A percentile compares a stretch with the other conserved stretches of the same genome.
phyloP scores from a whole-genome alignment of 1,140 invertebrate species.

The Drosophila asahinai region DNA sequence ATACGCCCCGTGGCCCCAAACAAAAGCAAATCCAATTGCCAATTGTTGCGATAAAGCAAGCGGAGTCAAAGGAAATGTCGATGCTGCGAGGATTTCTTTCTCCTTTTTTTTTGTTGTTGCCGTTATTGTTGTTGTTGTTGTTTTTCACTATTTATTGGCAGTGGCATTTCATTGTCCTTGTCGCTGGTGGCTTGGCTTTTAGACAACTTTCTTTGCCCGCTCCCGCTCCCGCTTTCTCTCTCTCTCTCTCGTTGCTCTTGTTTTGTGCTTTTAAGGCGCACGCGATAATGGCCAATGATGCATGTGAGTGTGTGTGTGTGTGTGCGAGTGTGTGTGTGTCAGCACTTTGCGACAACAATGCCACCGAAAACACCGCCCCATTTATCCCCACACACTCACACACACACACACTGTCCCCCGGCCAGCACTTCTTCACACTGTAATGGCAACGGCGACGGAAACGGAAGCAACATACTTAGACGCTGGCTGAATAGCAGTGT shows the following conservation, averaged over 20 bases:
- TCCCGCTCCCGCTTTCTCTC: not conserved
- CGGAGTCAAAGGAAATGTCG: conserved; percentile 51
- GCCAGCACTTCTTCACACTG: conserved; percentile 38
- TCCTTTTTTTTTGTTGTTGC: conserved; percentile 19
- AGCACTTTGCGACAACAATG: conserved; percentile 77
- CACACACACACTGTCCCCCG: conserved; percentile 13
- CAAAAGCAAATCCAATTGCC: conserved; percentile 64
- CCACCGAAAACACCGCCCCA: conserved; percentile 29
- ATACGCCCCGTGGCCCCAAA: conserved; percentile 55
- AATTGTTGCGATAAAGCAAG: conserved; percentile 60
- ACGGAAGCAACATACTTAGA: conserved; percentile 79
- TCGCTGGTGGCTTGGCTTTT: conserved; percentile 77
- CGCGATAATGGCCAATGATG: conserved; percentile 79
- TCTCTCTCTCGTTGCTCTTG: conserved; percentile 25
- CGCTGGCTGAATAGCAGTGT: conserved; percentile 34
- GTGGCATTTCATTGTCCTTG: conserved; percentile 71
- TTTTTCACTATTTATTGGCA: conserved; percentile 69
- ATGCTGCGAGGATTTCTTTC: conserved; percentile 27
- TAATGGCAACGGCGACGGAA: conserved; percentile 72
- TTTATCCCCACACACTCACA: conserved; percentile 12
- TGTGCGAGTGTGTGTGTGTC: conserved; percentile 41
- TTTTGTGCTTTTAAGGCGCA: conserved; percentile 72
- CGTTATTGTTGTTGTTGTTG: conserved; percentile 25
- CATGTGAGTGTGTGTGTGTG: conserved; percentile 43
- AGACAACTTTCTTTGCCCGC: conserved; percentile 73